Percentiles rank a stretch among this genome's conserved stretches.
phyloP scores from a whole-genome alignment of 2,888 invertebrate genomes.

The Uropetala carovei region DNA sequence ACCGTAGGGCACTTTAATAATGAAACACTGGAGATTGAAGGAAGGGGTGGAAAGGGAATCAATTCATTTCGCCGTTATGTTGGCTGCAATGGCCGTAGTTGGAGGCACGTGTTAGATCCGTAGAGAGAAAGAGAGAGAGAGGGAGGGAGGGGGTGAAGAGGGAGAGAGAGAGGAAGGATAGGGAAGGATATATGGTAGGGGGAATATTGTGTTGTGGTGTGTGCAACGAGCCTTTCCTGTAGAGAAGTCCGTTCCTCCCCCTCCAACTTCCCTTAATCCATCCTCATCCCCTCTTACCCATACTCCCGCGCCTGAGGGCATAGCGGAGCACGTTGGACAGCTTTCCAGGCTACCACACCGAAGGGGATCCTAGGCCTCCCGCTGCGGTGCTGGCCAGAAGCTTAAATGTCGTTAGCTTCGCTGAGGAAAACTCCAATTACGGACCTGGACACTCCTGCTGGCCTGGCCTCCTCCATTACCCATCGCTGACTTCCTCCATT shows the following conservation, averaged over 20 bases:
- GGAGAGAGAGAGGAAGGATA: neutral
- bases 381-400: neutral
- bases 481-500: neutral
- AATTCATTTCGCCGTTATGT: too few species aligned
- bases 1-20: too few species aligned
- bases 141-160: neutral
- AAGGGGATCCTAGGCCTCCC: neutral
- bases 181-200: too few species aligned
- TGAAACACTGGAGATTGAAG: too few species aligned
- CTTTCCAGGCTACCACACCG: neutral
- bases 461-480: constrained; percentile 35
- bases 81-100: neutral
- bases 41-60: too few species aligned
- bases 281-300: too few species aligned
- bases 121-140: neutral
- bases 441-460: constrained; percentile 11
- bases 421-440: constrained; percentile 43
- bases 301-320: too few species aligned
- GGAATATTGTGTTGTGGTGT: neutral
- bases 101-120: neutral
- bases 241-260: too few species aligned
- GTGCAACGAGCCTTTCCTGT: too few species aligned
- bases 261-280: too few species aligned
- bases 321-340: neutral
- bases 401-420: constrained; percentile 42